These are phyloP conservation scores for Meloidogyne hapla DNA, from an alignment of 1,140 invertebrate species.

Conservation along the genomic window DNA sequence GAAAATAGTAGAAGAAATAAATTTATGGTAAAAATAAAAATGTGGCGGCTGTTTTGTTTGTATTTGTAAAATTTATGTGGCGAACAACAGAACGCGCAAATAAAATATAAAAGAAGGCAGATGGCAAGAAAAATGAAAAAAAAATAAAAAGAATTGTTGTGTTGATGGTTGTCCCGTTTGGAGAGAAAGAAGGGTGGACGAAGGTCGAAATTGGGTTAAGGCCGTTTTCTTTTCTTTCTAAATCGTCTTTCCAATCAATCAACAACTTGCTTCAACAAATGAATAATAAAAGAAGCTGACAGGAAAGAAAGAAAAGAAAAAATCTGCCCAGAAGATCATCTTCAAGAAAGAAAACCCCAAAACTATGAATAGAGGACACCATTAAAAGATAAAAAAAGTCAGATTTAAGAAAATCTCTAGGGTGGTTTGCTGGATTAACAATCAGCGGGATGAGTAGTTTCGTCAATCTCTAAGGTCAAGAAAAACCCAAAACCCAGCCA, in stretches of 20 bases:
- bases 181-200: background rate
- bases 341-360: background rate
- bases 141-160: background rate
- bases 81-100: background rate
- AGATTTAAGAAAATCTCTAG: no score
- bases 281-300: background rate
- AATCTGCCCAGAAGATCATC: background rate
- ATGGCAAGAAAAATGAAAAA: background rate
- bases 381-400: no score
- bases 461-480: no score
- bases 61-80: background rate
- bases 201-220: background rate
- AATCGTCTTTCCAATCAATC: background rate
- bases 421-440: no score
- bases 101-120: background rate
- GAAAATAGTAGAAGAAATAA: no score
- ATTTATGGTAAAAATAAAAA: background rate
- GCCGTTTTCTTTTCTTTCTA: background rate
- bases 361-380: no score
- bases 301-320: background rate
- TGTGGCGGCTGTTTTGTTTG: background rate
- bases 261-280: background rate
- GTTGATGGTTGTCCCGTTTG: background rate
- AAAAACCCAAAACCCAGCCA: no score
- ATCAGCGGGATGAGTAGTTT: no score